These are phyloP conservation scores for Lucinisca nassula DNA, from an alignment of 2,888 invertebrate genomes.

Conservation along the genomic window DNA sequence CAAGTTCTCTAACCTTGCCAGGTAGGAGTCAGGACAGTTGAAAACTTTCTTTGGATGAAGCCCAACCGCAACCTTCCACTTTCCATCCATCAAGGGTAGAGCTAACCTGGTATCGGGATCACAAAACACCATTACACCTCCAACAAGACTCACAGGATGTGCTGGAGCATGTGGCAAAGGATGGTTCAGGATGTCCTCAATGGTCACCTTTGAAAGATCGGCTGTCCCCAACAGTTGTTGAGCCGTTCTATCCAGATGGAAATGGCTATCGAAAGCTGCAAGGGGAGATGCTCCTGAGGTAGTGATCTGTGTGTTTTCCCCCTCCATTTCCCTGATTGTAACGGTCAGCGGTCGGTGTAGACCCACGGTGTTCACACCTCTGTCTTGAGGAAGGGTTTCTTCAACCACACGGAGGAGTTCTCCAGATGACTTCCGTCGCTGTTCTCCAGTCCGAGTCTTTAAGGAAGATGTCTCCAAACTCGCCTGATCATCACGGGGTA, in stretches of 20 bases:
- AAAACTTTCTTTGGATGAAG: not conserved
- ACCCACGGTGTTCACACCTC: too few species aligned
- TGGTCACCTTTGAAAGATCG: not conserved
- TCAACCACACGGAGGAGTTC: not conserved
- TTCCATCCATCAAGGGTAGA: not conserved
- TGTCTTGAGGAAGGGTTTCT: too few species aligned
- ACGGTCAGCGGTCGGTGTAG: too few species aligned
- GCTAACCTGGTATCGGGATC: not conserved
- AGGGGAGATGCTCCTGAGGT: too few species aligned
- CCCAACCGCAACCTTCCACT: constrained; percentile 16
- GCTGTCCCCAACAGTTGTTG: not conserved
- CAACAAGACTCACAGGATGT: not conserved
- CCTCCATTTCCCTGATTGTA: too few species aligned
- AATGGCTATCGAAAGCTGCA: constrained; percentile 26
- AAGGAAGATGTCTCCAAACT: too few species aligned
- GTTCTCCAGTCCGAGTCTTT: too few species aligned
- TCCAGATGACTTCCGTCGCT: too few species aligned
- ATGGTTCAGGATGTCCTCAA: not conserved
- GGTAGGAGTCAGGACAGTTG: not conserved
- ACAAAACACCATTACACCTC: not conserved
- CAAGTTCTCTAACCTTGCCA: not conserved
- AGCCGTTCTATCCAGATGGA: constrained; percentile 25
- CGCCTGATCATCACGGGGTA: too few species aligned
- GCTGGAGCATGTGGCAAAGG: not conserved
- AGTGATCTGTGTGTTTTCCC: too few species aligned